Evolutionary conservation across 2,888 invertebrate species (phyloP).

Genomic region (Ectropis crepuscularia): DNA sequence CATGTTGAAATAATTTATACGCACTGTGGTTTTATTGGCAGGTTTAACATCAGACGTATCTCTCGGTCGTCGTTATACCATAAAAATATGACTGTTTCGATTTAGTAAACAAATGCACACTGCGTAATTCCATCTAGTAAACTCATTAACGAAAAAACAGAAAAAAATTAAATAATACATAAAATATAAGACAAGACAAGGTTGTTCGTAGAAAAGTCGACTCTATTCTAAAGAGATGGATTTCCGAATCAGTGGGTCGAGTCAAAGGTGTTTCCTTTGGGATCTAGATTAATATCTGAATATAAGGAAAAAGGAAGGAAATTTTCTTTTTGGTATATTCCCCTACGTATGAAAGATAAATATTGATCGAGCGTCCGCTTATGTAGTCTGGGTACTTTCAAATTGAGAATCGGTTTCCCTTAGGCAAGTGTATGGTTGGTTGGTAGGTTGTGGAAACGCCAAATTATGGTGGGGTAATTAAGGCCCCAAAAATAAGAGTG

Average conservation of each 20-base stretch:
- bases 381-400: neutral
- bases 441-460: no score
- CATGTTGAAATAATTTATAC: no score
- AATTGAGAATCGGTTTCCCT: no score
- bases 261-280: conserved; percentile 21
- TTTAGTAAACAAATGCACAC: neutral
- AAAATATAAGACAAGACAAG: neutral
- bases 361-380: neutral
- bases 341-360: neutral
- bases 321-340: conserved; percentile 3
- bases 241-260: conserved; percentile 18
- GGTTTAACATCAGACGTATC: no score
- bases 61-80: no score
- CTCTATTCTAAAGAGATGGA: conserved; percentile 9
- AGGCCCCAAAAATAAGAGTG: no score
- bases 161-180: neutral
- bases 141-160: neutral
- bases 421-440: no score
- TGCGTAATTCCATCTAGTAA: neutral
- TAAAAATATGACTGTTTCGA: no score
- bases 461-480: no score
- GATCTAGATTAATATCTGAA: conserved; percentile 24
- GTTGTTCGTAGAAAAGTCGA: conserved; percentile 1
- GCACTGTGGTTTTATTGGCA: no score
- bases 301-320: neutral